These are phyloP conservation scores for Alviniconcha marisindica DNA, from an alignment of 1,140 invertebrate species.

Conservation along the genomic window DNA sequence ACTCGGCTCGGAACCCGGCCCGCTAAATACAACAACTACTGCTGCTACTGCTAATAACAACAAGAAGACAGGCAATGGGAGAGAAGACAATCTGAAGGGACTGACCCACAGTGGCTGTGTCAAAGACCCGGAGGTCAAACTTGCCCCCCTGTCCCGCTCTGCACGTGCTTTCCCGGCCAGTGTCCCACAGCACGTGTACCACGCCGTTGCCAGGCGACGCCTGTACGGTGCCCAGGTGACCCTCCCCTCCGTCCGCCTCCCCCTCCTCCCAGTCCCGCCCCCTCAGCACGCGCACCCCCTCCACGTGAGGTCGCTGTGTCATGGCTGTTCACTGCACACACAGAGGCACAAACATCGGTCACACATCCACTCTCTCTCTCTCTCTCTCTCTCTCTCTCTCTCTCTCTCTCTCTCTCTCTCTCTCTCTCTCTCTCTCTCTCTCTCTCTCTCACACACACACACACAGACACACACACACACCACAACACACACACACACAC, in stretches of 20 bases:
- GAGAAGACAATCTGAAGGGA: too few species aligned
- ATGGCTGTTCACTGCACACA: background rate
- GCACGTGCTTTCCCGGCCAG: slow-evolving; percentile 47
- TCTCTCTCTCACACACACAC: background rate
- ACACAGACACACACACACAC: background rate
- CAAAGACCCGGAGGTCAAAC: slow-evolving; percentile 58
- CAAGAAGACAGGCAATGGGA: too few species aligned
- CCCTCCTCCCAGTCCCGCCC: slow-evolving; percentile 48
- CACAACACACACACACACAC: background rate
- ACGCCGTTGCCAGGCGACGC: slow-evolving; percentile 43
- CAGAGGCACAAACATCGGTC: slow-evolving; percentile 22
- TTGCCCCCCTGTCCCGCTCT: slow-evolving; percentile 56
- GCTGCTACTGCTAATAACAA: too few species aligned
- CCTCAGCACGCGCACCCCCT: slow-evolving; percentile 39
- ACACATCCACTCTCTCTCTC: slow-evolving; percentile 7
- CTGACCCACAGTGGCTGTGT: slow-evolving; percentile 56
- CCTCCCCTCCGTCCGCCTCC: slow-evolving; percentile 51
- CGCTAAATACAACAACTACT: too few species aligned
- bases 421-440: background rate
- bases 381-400: background rate
- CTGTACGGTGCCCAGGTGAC: slow-evolving; percentile 53
- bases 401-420: background rate
- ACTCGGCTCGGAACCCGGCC: too few species aligned
- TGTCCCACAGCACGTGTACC: slow-evolving; percentile 60
- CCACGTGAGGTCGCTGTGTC: background rate